Evolutionary conservation across 2,113 vertebrate genomes (phyloP).

Genomic region (Pollimyrus isidori): DNA sequence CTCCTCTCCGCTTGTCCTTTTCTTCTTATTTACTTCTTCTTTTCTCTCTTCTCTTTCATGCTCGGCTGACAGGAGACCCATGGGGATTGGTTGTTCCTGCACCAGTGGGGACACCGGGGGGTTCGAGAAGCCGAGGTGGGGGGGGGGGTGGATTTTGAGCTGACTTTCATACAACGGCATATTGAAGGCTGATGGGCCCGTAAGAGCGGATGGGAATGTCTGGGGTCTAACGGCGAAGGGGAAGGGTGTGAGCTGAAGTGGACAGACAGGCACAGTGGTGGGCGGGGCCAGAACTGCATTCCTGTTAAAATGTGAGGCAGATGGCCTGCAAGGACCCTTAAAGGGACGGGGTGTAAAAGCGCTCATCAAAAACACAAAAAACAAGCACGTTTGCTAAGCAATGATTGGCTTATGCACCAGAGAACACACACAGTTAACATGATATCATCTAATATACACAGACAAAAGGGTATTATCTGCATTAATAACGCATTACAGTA

Average conservation of each 20-base stretch:
- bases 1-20: background rate
- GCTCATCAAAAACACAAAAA: background rate
- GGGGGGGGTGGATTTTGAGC: background rate
- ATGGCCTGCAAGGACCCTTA: background rate
- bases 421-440: background rate
- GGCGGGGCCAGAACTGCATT: background rate
- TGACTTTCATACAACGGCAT: background rate
- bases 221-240: background rate
- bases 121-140: background rate
- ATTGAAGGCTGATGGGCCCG: background rate
- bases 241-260: background rate
- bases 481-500: background rate
- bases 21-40: background rate
- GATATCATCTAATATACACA: background rate
- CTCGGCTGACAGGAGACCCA: background rate
- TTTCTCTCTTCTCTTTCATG: background rate
- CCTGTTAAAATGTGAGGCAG: background rate
- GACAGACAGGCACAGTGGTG: background rate
- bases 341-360: background rate
- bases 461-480: background rate
- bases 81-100: background rate
- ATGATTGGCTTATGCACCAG: background rate
- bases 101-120: background rate
- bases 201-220: background rate
- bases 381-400: background rate